Evolutionary conservation across 2,888 invertebrate species (phyloP), one percentile per base, ranked within the genome.

Genomic region (Protodeltote pygarga): DNA sequence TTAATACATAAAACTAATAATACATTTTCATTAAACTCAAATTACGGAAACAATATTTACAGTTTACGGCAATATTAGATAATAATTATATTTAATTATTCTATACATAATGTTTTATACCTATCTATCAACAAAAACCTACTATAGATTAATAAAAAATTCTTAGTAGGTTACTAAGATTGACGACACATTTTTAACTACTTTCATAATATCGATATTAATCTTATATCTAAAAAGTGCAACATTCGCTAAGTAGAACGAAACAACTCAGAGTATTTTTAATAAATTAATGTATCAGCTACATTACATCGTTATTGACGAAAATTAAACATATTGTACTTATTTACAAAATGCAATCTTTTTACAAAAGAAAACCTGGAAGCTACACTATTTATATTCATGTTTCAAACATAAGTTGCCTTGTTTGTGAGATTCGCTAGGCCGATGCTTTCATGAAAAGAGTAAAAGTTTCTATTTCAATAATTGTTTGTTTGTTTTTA

Each of bases 271-370:
- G 87, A 87, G 86, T 87, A 87, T 87, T 87, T 49, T 85, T 66
- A 90, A 90, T 91, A 91, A 91, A 89, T 90, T 87, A 87, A 81
- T 83, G 79, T 81, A 81, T 75, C 77, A 82, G 73, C 83, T 85
- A 84, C 78, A 78, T 79, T 79, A 77, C 67, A 74, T 68, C 69
- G 74, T 79, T 75, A 78, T 74, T 75, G 76, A 73, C 73, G 74
- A 81, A 75, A 75, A 67, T 73, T 74, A 71, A 69, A 70, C 39
- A 73, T 73, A 73, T 87, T 88, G 85, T 89, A 89, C 85, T 87
- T 90, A 91, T 91, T 89, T 91, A 89, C 88, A 90, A 89, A 90
- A 91, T 90, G 89, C 89, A 88, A 76, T 79, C 79, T 81, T 82
- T 77, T 82, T 81, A 83, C 78, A 80, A 82, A 82, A 75, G 68